Evolutionary conservation across 1,140 invertebrate species (phyloP).

Genomic region (Drosophila truncata): DNA sequence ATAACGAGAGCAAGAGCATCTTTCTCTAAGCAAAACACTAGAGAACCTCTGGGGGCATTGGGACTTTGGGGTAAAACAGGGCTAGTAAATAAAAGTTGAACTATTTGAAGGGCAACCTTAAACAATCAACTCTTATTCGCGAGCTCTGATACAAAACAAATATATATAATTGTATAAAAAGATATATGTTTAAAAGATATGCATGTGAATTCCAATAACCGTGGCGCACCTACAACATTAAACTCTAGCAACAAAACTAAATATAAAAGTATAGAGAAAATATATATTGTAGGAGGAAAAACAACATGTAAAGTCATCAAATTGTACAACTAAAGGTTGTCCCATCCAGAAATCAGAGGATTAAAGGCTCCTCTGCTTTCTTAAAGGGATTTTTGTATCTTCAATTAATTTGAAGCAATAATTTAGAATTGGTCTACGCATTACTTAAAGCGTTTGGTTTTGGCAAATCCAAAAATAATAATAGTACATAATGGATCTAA

Average conservation of each 20-base stretch:
- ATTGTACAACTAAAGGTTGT: slow-evolving; percentile 38
- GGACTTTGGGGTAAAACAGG: slow-evolving; percentile 26
- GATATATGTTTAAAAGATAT: slow-evolving; percentile 10
- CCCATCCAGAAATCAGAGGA: background rate
- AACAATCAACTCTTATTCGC: background rate
- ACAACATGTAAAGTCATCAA: slow-evolving; percentile 4
- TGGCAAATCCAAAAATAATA: slow-evolving; percentile 31
- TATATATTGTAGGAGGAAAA: slow-evolving; percentile 1
- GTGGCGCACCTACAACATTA: slow-evolving; percentile 58
- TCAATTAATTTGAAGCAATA: slow-evolving; percentile 10
- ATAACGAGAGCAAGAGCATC: slow-evolving; percentile 21
- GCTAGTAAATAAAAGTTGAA: background rate
- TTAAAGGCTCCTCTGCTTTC: background rate
- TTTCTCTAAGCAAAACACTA: slow-evolving; percentile 28
- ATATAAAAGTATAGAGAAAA: slow-evolving; percentile 1
- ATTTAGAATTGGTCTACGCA: slow-evolving; percentile 49
- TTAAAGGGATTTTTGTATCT: background rate
- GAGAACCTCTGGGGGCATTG: slow-evolving; percentile 28
- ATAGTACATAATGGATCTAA: slow-evolving; percentile 43
- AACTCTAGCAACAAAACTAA: slow-evolving; percentile 39
- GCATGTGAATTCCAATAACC: slow-evolving; percentile 57
- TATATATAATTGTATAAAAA: slow-evolving; percentile 16
- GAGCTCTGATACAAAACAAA: slow-evolving; percentile 5
- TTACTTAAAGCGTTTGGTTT: slow-evolving; percentile 31
- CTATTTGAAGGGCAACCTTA: background rate